These are phyloP conservation scores for Drosophila testacea DNA, from an alignment of 2,888 invertebrate genomes.

Conservation along the genomic window DNA sequence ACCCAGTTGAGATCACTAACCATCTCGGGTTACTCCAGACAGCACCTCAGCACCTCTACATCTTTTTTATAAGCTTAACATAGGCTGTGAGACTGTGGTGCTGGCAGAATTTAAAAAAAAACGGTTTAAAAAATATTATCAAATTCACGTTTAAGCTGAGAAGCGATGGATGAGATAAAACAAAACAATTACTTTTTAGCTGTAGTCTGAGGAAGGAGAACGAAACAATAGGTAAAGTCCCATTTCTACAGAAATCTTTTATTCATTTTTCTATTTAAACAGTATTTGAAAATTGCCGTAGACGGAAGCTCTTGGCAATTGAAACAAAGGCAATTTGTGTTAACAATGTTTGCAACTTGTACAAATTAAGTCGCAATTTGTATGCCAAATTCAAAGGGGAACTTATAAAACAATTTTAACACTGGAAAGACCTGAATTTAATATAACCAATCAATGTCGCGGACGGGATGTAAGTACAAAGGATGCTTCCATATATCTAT, in stretches of 20 bases:
- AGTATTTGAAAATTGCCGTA: conserved; percentile 14
- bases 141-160: not conserved
- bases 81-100: conserved; percentile 9
- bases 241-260: conserved; percentile 34
- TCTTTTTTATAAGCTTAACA: conserved; percentile 12
- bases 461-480: too few species aligned
- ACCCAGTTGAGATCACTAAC: conserved; percentile 60
- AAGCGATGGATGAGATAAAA: conserved; percentile 29
- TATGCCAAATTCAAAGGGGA: conserved; percentile 42
- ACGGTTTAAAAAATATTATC: not conserved
- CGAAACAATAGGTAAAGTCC: conserved; percentile 26
- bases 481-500: too few species aligned
- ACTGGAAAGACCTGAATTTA: conserved; percentile 19
- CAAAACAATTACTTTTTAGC: conserved; percentile 25
- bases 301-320: conserved; percentile 59
- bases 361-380: conserved; percentile 46
- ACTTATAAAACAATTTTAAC: conserved; percentile 49
- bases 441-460: not conserved
- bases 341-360: conserved; percentile 22
- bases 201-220: not conserved
- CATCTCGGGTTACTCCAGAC: conserved; percentile 68
- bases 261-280: conserved; percentile 15
- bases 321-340: conserved; percentile 40
- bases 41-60: conserved; percentile 50
- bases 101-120: conserved; percentile 26